Evolutionary conservation across 2,113 vertebrate species (phyloP).

Genomic region (Eulemur macaco): DNA sequence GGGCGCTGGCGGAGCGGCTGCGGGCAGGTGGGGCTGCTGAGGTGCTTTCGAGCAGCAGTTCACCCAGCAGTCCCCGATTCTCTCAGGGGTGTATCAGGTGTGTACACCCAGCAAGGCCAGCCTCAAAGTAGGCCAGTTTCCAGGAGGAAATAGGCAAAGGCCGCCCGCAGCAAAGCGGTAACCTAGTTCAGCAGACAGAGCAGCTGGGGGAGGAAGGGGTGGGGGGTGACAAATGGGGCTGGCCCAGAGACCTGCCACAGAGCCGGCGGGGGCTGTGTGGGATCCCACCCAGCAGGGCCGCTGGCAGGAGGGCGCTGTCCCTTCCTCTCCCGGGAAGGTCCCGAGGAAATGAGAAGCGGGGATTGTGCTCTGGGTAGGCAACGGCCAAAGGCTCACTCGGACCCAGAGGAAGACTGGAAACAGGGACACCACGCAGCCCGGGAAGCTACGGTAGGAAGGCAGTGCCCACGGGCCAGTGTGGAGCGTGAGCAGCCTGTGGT

Average conservation of each 20-base stretch:
- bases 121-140: constrained; percentile 83
- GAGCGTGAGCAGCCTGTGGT: accelerated
- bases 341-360: neutral
- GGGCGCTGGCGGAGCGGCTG: neutral
- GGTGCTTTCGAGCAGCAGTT: neutral
- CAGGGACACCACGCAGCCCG: neutral
- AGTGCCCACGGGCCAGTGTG: accelerated
- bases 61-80: accelerated
- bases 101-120: neutral
- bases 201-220: accelerated
- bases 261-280: accelerated
- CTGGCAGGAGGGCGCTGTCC: accelerated
- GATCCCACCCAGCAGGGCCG: too few relatives aligned
- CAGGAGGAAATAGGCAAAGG: constrained; percentile 77
- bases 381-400: too few relatives aligned
- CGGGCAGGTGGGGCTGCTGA: accelerated
- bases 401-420: neutral
- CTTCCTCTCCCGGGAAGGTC: accelerated
- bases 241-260: accelerated
- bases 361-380: accelerated
- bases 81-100: neutral
- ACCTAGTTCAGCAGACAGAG: constrained; percentile 77
- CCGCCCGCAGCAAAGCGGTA: constrained; percentile 64
- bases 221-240: accelerated
- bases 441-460: accelerated